A percentile compares a stretch with the other conserved stretches of the same genome.
Evolutionary conservation across 2,797 vertebrate species (phyloP).

Genomic region (Microcaecilia unicolor): DNA sequence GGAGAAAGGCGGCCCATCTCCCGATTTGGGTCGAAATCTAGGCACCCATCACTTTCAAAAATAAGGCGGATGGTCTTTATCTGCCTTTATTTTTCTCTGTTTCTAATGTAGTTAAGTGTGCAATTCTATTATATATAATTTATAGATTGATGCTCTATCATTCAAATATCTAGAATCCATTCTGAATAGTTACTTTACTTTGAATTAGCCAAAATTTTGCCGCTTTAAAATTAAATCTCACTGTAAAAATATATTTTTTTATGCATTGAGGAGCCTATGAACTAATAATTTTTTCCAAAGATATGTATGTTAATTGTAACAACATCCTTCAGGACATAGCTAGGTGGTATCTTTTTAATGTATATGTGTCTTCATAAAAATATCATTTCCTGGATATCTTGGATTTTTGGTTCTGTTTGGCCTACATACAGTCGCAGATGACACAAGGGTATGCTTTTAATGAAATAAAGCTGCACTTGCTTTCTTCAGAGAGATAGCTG

Average conservation of each 20-base stretch:
- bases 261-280: rapidly evolving
- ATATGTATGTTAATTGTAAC: too few species aligned
- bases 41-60: too few species aligned
- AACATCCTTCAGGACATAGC: background rate
- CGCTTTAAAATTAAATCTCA: background rate
- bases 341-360: slow-evolving; percentile 18
- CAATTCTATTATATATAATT: too few species aligned
- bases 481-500: slow-evolving; percentile 32
- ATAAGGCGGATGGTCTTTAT: too few species aligned
- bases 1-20: too few species aligned
- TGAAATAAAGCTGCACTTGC: slow-evolving; percentile 36
- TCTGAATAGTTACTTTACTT: too few species aligned
- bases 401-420: slow-evolving; percentile 7
- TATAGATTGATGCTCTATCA: too few species aligned
- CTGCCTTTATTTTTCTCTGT: too few species aligned
- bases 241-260: background rate
- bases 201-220: too few species aligned
- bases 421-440: slow-evolving; percentile 35
- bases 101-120: too few species aligned
- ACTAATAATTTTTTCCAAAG: slow-evolving; percentile 12
- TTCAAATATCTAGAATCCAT: too few species aligned
- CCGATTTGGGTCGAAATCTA: too few species aligned
- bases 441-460: slow-evolving; percentile 29
- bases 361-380: slow-evolving; percentile 16
- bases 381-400: slow-evolving; percentile 29